Percentiles rank a stretch among this genome's conserved stretches.
These are phyloP conservation scores for Caenorhabditis elegans DNA, from an alignment of 1,140 invertebrate genomes.

Conservation along the genomic window WBcel235 BX284603.4:9128001-9128500, in stretches of 20 bases:
- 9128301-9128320: constrained; percentile 37
- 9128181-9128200: constrained; percentile 42
- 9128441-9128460: background rate
- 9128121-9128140: constrained; percentile 39
- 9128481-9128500: background rate
- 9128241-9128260: constrained; percentile 10
- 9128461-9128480: background rate
- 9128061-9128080: too few species aligned
- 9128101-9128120: constrained; percentile 31
- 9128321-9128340: constrained; percentile 36
- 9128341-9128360: constrained; percentile 29
- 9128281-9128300: constrained; percentile 9
- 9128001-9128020: constrained; percentile 3
- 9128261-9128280: constrained; percentile 35
- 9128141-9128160: background rate
- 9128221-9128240: constrained; percentile 38
- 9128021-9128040: background rate
- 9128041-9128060: background rate
- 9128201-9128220: constrained; percentile 28
- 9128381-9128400: constrained; percentile 36
- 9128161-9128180: background rate
- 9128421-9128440: constrained; percentile 14
- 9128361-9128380: constrained; percentile 23
- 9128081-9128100: constrained; percentile 16
- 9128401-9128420: constrained; percentile 37